Percentiles rank a stretch among this genome's conserved stretches.
Evolutionary conservation across 2,888 invertebrate genomes (phyloP).

Genomic region (Muschampia plurimacula): DNA sequence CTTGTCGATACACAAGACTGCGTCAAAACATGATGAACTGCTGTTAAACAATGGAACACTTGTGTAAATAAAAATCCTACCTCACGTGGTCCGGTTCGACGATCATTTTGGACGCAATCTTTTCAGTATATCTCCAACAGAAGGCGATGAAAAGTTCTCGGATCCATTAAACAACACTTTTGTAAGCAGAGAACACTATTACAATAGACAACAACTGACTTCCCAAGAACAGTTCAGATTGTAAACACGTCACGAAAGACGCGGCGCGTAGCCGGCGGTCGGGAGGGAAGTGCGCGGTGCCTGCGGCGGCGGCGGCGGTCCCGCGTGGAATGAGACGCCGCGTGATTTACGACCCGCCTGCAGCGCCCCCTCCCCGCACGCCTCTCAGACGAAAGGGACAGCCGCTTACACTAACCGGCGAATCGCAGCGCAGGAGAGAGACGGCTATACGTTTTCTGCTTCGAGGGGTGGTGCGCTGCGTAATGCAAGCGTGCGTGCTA

Average conservation of each 20-base stretch:
- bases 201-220: conserved; percentile 67
- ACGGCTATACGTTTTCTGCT: conserved; percentile 65
- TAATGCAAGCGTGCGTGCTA: conserved; percentile 85
- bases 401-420: conserved; percentile 49
- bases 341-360: conserved; percentile 86
- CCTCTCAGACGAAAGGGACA: conserved; percentile 68
- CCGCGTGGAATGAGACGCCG: conserved; percentile 85
- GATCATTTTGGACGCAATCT: conserved; percentile 81
- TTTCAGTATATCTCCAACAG: conserved; percentile 73
- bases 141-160: conserved; percentile 61
- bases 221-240: conserved; percentile 70
- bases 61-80: conserved; percentile 72
- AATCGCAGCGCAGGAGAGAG: conserved; percentile 60
- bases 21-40: conserved; percentile 29
- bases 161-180: conserved; percentile 80
- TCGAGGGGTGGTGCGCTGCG: conserved; percentile 84
- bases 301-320: conserved; percentile 83
- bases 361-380: conserved; percentile 82
- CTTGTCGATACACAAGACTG: conserved; percentile 19
- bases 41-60: conserved; percentile 63
- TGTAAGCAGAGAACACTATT: conserved; percentile 63
- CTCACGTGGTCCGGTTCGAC: conserved; percentile 84
- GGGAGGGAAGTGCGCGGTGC: conserved; percentile 80
- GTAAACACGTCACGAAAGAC: conserved; percentile 84
- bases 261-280: conserved; percentile 79